Evolutionary conservation across 2,797 vertebrate species (phyloP), one percentile per base, ranked within the genome.

Genomic region (Chelon labrosus): DNA sequence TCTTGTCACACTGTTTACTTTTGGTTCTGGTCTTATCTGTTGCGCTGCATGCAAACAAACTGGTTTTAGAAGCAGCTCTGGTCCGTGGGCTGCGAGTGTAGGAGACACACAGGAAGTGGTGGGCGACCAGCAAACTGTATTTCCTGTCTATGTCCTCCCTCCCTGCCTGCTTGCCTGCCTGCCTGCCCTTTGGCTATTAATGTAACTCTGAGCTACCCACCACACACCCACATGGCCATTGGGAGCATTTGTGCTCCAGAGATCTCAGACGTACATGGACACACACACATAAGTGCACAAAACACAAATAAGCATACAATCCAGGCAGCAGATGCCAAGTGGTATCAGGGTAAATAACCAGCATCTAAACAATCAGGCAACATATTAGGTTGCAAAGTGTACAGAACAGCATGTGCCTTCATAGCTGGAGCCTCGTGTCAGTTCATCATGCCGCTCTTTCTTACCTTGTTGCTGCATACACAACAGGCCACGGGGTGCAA

Each of bases 71-170:
- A 88, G 86, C 87, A 65, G 87, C 84, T 81, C 80, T 79, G 83
- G 83, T 91, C 85, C 81, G 91, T 94, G 93, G 92, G 93, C 89
- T 82, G 88, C 7, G 37, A 88, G 88, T 79, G 89, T 90, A 87
- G 92, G 91, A 93, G 92, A 89, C 88, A 90, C 89, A 80, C 94
- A 94, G 94, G 95, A 95, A 95, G 93, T 80, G 87, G 94, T 95
- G 94, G 95, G 95, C 91, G 92, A 91, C 89, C 85, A 91, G 91
- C 85, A 90, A 94, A 93, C 92, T 94, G 93, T 92, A 94, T 94
- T 95, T 95, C 91, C 93, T 93, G 92, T 94, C 89, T 92, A 85
- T 84, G 88, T 91, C 91, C 91, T 91, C 91, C 79, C 92, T 93
- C 27, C 73, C 79, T 81, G 41, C 71, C 55, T 70, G 65, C 71